Conservation (phyloP, 2,113 vertebrate genomes). For the Centropus unirufus region DNA sequence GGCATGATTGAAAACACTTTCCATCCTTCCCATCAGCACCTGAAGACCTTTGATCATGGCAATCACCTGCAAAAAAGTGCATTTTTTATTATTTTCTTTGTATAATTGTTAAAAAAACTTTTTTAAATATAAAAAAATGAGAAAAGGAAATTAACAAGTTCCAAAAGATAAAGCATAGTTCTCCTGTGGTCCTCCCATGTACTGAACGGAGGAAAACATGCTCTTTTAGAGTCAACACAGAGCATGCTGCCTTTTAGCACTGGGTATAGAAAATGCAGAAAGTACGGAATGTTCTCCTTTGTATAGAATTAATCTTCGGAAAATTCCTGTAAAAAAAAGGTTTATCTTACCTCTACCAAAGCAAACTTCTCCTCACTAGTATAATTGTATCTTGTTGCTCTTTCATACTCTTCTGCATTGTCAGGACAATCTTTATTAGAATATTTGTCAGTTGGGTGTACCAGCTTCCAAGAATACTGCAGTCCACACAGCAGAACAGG, state of each 20-base stretch:
- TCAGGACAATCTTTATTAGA: slow-evolving; percentile 92
- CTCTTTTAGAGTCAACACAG: neutral
- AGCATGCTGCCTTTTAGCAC: neutral
- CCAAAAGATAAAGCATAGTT: neutral
- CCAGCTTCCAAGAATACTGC: slow-evolving; percentile 90
- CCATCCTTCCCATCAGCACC: slow-evolving; percentile 91
- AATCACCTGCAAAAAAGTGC: slow-evolving; percentile 76
- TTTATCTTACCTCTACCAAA: slow-evolving; percentile 83
- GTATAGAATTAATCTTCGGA: neutral
- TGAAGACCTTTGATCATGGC: slow-evolving; percentile 92
- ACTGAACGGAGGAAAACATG: neutral
- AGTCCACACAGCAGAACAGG: neutral
- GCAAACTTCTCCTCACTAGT: slow-evolving; percentile 91
- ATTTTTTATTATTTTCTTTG: neutral
- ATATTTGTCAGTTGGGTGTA: slow-evolving; percentile 90
- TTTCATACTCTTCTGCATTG: slow-evolving; percentile 89
- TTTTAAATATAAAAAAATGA: neutral
- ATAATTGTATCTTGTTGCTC: slow-evolving; percentile 90
- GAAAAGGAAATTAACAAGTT: neutral
- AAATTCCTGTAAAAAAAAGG: neutral
- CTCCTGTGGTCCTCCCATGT: neutral
- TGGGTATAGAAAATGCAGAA: neutral
- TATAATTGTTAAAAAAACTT: neutral
- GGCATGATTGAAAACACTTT: slow-evolving; percentile 91
- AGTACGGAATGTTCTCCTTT: neutral